phyloP scores from a whole-genome alignment of 2,113 vertebrate genomes.

The Pygoscelis antarcticus region DNA sequence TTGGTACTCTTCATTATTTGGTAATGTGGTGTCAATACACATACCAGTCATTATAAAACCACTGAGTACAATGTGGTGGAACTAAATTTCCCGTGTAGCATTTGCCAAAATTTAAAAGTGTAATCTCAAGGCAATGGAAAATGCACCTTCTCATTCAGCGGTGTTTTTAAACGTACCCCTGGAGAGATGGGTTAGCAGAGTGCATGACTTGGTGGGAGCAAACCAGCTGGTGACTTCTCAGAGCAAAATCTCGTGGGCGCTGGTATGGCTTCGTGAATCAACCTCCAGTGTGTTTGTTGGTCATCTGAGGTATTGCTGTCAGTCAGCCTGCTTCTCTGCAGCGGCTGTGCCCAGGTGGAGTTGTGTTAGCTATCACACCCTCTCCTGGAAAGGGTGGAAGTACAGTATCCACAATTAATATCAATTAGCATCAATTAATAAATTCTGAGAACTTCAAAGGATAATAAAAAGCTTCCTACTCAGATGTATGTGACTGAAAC shows the following conservation, averaged over 20 bases:
- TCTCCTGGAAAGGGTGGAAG: constrained; percentile 2
- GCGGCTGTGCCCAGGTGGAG: background rate
- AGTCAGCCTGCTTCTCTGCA: background rate
- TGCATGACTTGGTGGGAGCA: background rate
- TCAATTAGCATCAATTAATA: background rate
- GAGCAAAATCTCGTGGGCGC: background rate
- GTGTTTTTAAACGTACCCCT: background rate
- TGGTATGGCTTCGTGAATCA: background rate
- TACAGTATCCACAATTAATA: background rate
- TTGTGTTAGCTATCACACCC: background rate
- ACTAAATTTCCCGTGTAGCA: background rate
- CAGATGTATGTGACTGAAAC: background rate
- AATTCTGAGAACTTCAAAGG: background rate
- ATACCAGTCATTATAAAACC: background rate
- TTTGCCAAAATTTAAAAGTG: background rate
- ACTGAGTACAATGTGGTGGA: background rate
- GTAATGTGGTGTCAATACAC: background rate
- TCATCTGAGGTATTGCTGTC: background rate
- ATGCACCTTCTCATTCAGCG: background rate
- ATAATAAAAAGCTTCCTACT: constrained; percentile 2
- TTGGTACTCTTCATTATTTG: background rate
- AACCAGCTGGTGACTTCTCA: background rate
- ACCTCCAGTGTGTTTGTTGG: background rate
- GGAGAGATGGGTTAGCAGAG: background rate
- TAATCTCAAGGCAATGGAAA: background rate